phyloP scores from a whole-genome alignment of 2,113 vertebrate species.

The Aplodontia rufa region DNA sequence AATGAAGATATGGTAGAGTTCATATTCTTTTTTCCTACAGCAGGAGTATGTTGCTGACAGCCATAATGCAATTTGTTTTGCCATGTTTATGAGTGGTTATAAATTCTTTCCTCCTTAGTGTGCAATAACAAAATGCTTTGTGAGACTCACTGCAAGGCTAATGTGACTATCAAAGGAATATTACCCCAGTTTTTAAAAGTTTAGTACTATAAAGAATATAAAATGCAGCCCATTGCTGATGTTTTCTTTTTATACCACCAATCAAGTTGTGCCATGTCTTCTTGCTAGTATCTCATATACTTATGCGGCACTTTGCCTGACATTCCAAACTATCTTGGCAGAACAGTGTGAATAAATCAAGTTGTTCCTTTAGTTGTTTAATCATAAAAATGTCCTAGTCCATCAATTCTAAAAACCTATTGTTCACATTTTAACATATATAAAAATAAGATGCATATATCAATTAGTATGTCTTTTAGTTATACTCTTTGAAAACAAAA shows the following conservation, averaged over 20 bases:
- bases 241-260: background rate
- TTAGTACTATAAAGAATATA: background rate
- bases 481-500: background rate
- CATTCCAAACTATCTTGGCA: background rate
- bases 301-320: background rate
- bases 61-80: background rate
- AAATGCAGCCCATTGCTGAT: background rate
- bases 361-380: background rate
- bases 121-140: conserved; percentile 1
- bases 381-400: background rate
- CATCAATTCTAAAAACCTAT: background rate
- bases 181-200: background rate
- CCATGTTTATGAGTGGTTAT: conserved; percentile 12
- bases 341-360: background rate
- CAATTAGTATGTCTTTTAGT: background rate
- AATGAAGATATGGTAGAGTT: background rate
- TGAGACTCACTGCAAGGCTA: background rate
- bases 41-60: background rate
- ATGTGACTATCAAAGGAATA: background rate
- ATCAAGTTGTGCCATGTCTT: background rate
- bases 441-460: background rate
- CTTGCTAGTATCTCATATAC: background rate
- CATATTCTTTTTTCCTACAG: background rate
- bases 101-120: background rate
- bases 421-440: background rate